A percentile compares a stretch with the other conserved stretches of the same genome.
phyloP scores from a whole-genome alignment of 2,888 invertebrate genomes.

The Melangyna quadrimaculata region DNA sequence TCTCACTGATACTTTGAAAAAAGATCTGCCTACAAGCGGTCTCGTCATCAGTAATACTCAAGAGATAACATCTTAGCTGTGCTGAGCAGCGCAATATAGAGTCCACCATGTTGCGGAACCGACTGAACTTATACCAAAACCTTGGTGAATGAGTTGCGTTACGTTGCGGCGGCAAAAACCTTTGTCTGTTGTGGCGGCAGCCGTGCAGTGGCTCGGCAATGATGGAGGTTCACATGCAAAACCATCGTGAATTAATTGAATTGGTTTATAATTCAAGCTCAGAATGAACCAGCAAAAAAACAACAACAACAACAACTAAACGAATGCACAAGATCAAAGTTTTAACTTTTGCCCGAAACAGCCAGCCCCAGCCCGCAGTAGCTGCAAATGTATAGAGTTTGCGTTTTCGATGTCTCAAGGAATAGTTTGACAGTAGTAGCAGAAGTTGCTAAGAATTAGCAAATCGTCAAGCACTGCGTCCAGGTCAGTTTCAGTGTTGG shows the following conservation, averaged over 20 bases:
- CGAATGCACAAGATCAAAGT: constrained; percentile 25
- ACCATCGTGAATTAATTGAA: constrained; percentile 70
- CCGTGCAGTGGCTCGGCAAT: background rate
- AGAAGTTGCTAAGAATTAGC: constrained; percentile 50
- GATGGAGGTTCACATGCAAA: constrained; percentile 66
- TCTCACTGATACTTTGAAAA: too few species aligned
- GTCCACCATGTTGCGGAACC: constrained; percentile 23
- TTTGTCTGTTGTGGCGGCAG: constrained; percentile 34
- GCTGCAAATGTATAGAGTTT: background rate
- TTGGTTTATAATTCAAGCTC: constrained; percentile 70
- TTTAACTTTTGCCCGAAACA: constrained; percentile 32
- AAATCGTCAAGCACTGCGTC: constrained; percentile 47
- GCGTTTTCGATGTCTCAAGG: background rate
- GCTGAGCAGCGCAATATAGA: constrained; percentile 28
- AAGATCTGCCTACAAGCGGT: constrained; percentile 14
- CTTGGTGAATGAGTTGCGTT: constrained; percentile 18
- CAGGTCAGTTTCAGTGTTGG: background rate
- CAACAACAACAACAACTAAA: constrained; percentile 10
- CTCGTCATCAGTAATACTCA: background rate
- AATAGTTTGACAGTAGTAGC: background rate
- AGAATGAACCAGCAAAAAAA: constrained; percentile 19
- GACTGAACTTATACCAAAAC: constrained; percentile 17
- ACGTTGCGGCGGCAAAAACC: constrained; percentile 44
- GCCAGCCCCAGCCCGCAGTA: constrained; percentile 31
- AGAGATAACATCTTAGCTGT: constrained; percentile 22